Base-by-base conservation (phyloP, 2,113 vertebrate genomes). In the Cygnus buccinator region DNA sequence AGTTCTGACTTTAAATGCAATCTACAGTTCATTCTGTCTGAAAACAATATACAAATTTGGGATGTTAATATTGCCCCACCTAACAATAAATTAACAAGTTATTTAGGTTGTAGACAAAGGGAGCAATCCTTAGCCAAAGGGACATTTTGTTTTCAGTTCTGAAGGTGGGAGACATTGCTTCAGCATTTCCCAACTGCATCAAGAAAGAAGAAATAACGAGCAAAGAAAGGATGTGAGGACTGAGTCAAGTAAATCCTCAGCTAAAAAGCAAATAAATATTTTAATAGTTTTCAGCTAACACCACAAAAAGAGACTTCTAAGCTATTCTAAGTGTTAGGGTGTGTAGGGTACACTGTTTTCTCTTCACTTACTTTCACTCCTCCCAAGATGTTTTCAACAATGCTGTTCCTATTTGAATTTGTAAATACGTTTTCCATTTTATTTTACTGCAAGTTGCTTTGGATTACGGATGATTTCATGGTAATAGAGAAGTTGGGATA, bases 141-240 rank as follows among this genome's bases (percentile, higher is more conserved):
- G 37, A 87, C 26, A 15, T 15, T 72, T 12, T 11, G 48, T 74
- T 84, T 74, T 20, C 26, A 70, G 0, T 0, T 0, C 37, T 80
- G 76, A 28, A 83, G 28, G 31, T 68, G 44, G 43, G 25, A 89
- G 15, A 62, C 4, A 39, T 13, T 35, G 29, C 41, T 88, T 71
- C 62, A 55, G 55, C 2, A 0, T 41, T 71, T 78, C 17, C n/a
- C 79, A n/a, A 37, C 19, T 71, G 25, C 77, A 57, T 13, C 5
- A 3, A 33, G 17, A 62, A 75, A 48, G 61, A 89, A 77, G 17
- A 89, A 85, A 61, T 15, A 1, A 29, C 29, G 26, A 81, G 44
- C 35, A 79, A 75, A 93, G 52, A 54, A 65, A 54, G 19, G 35
- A 29, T 35, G 29, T 78, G 31, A 33, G 22, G 44, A 66, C 11